Base-by-base conservation (phyloP, 1,140 invertebrate genomes). In the Diachasmimorpha longicaudata region DNA sequence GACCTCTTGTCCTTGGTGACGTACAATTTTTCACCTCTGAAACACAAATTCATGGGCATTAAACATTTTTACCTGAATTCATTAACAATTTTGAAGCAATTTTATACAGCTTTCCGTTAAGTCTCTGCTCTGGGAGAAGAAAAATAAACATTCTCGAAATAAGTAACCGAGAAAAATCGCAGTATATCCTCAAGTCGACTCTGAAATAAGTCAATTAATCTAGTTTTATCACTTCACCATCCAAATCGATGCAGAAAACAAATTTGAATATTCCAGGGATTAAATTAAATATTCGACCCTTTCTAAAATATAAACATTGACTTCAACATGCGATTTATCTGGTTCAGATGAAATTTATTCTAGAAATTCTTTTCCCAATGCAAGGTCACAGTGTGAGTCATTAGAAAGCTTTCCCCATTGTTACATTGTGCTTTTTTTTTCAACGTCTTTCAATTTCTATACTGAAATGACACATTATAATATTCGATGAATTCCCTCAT, bases 1-100 rank as follows among this genome's bases (percentile, higher is more conserved):
- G 91, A 91, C 58, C 94, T 89, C 82, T 95, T 95, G 83, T 95
- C 94, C 82, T 94, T 94, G 13, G 94, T 95, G 66, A 95, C 93
- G 81, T 95, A 95, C 44, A 95, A 84, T 84, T 95, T 95, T 86
- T 95, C 94, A 70, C 94, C 94, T 85, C 94, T 94, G 91, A 63
- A 63, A 63, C 58, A 63, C 23, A 63, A 63, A 63, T 63, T n/a
- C 23, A 37, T 16, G 48, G 9, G 48, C 48, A 19, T 52, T 52
- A 52, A n/a, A 52, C 48, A 52, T 52, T 52, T 52, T 52, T n/a
- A 16, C 16, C 14, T 52, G 48, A 52, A 52, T 1, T 52, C 3
- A 66, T 46, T 25, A 74, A 66, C 44, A 42, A 44, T 10, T 67
- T 68, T 0, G 44, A 75, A 75, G 74, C 74, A 39, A 36, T 63